Evolutionary conservation across 2,888 invertebrate species (phyloP).

Genomic region (Melinopterus prodromus): DNA sequence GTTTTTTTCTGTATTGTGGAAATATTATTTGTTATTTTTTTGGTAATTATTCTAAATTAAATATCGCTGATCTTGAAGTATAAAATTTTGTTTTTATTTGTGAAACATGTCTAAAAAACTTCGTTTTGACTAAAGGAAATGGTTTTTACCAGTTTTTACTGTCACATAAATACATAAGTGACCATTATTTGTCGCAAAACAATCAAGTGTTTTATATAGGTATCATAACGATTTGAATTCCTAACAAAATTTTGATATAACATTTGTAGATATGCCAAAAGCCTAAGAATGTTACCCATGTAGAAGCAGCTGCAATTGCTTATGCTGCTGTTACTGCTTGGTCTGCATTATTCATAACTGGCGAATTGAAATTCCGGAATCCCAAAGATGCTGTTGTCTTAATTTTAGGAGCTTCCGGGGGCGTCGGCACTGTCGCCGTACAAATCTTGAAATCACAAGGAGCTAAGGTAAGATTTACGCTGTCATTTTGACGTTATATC

Average conservation of each 20-base stretch:
- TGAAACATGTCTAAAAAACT: too few species aligned
- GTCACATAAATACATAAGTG: too few species aligned
- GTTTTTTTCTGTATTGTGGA: neutral
- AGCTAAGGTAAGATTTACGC: constrained; percentile 64
- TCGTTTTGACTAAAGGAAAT: too few species aligned
- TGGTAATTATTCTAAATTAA: too few species aligned
- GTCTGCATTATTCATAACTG: constrained; percentile 77
- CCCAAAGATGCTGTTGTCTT: constrained; percentile 69
- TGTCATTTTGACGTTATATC: neutral
- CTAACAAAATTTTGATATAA: neutral
- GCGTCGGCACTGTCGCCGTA: constrained; percentile 88
- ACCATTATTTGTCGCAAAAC: too few species aligned
- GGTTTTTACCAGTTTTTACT: too few species aligned
- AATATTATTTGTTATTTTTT: neutral
- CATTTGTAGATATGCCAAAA: constrained; percentile 68
- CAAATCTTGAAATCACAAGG: constrained; percentile 85
- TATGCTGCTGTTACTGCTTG: constrained; percentile 90
- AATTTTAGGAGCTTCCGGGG: constrained; percentile 89
- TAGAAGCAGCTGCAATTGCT: constrained; percentile 81
- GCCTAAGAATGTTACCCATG: constrained; percentile 66
- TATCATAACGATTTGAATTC: too few species aligned
- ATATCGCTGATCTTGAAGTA: too few species aligned
- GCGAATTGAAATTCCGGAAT: constrained; percentile 63
- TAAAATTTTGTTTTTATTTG: too few species aligned
- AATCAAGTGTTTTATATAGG: too few species aligned